A percentile compares a stretch with the other conserved stretches of the same genome.
Conservation (phyloP, 2,888 invertebrate genomes). For the Hanleya hanleyi region DNA sequence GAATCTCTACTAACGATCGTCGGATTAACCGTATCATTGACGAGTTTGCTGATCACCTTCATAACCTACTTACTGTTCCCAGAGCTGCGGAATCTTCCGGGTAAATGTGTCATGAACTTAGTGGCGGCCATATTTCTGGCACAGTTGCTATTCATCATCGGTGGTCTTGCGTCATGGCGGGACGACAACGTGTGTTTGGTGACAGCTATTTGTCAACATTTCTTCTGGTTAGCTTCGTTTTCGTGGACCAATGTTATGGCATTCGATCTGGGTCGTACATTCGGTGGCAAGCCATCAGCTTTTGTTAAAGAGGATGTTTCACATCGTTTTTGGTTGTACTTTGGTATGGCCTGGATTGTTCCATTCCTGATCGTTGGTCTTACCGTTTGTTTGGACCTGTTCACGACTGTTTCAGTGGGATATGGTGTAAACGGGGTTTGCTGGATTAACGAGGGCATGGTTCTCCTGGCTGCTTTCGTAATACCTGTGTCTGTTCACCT, state of each 20-base stretch:
- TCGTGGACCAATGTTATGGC: conserved; percentile 8
- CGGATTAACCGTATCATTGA: background rate
- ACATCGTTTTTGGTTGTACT: background rate
- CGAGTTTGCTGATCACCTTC: background rate
- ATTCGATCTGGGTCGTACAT: background rate
- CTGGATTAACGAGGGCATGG: background rate
- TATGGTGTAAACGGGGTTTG: background rate
- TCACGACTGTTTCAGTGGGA: background rate
- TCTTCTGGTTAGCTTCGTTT: conserved; percentile 10
- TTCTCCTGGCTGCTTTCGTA: background rate
- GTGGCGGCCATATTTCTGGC: background rate
- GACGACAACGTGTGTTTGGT: background rate
- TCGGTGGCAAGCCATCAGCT: background rate
- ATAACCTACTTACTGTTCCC: background rate
- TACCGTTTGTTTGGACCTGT: background rate
- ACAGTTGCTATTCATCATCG: background rate
- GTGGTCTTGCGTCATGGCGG: background rate
- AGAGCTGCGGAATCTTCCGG: background rate
- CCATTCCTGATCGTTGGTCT: background rate
- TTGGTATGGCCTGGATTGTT: background rate
- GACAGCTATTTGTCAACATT: background rate
- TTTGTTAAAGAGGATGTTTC: background rate
- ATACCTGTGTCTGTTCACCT: background rate
- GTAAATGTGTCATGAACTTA: background rate
- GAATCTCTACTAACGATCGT: background rate